Evolutionary conservation across 2,888 invertebrate genomes (phyloP), one percentile per base, ranked within the genome.

Genomic region (Pristionchus entomophagus): DNA sequence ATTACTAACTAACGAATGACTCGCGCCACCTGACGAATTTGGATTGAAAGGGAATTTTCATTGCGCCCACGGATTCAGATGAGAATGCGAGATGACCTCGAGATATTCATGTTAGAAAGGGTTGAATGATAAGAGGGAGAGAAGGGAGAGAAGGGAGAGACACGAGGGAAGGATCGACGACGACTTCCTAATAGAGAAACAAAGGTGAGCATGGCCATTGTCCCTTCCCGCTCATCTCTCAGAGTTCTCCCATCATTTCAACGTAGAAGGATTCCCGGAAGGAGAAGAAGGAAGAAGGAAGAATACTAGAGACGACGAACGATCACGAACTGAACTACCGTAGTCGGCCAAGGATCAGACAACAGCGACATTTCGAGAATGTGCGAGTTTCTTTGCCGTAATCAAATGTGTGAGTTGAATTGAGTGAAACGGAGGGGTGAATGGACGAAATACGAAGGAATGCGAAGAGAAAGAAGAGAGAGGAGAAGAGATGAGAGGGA

Each of bases 381-480:
- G n/a, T n/a, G n/a, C n/a, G n/a, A 65, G 35, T 65, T 32, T 32
- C 32, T 12, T 17, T 17, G 19, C 1, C 32, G 65, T 65, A 65
- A 65, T 65, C 19, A 8, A 65, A 65, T 65, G 29, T 49, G 45
- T 45, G 29, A 78, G 45, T 78, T 45, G 45, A 78, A 5, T 45
- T n/a, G 35, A 6, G 78, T 49, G 78, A 78, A 78, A 78, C 45
- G 49, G 51, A 78, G 78, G 6, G 45, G 17, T 78, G 51, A 49
- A 78, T 49, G 26, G 29, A 29, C 35, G 41, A 78, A 78, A 78
- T 6, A 78, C 26, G 51, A 78, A 35, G 38, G 38, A 45, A 73
- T 35, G 19, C 0, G 45, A 45, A 78, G 78, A 78, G 78, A 78
- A 78, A 49, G 32, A n/a, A n/a, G 78, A 73, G 80, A 80, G 51